phyloP scores from a whole-genome alignment of 2,888 invertebrate genomes.

The Cyrtodaria siliqua region DNA sequence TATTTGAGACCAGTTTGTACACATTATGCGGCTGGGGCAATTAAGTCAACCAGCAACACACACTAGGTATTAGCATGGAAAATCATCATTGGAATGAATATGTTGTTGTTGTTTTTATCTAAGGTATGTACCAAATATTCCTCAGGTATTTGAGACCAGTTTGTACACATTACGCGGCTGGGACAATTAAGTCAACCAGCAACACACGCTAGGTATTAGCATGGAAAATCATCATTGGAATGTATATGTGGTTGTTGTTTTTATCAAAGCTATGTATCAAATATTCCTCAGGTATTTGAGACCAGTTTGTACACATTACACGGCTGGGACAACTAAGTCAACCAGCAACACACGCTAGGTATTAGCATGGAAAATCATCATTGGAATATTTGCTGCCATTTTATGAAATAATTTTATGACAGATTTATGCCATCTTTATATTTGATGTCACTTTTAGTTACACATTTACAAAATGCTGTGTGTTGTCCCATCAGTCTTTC shows the following conservation, averaged over 20 bases:
- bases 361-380: slow-evolving; percentile 84
- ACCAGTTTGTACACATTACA: slow-evolving; percentile 42
- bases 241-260: no score
- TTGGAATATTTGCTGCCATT: no score
- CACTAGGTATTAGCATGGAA: slow-evolving; percentile 30
- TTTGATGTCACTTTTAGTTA: no score
- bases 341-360: slow-evolving; percentile 77
- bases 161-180: slow-evolving; percentile 20
- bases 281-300: slow-evolving; percentile 2
- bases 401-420: no score
- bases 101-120: no score
- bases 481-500: no score
- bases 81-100: slow-evolving; percentile 11
- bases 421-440: no score
- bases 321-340: slow-evolving; percentile 56
- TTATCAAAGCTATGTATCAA: no score
- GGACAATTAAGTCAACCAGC: slow-evolving; percentile 29
- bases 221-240: slow-evolving; percentile 21
- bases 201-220: slow-evolving; percentile 31
- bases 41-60: slow-evolving; percentile 26
- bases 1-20: slow-evolving; percentile 17
- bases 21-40: slow-evolving; percentile 22
- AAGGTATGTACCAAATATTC: slow-evolving; percentile 4
- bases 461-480: no score
- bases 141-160: slow-evolving; percentile 36